Base-by-base conservation (phyloP, 2,797 vertebrate species). In the Siniperca scherzeri region DNA sequence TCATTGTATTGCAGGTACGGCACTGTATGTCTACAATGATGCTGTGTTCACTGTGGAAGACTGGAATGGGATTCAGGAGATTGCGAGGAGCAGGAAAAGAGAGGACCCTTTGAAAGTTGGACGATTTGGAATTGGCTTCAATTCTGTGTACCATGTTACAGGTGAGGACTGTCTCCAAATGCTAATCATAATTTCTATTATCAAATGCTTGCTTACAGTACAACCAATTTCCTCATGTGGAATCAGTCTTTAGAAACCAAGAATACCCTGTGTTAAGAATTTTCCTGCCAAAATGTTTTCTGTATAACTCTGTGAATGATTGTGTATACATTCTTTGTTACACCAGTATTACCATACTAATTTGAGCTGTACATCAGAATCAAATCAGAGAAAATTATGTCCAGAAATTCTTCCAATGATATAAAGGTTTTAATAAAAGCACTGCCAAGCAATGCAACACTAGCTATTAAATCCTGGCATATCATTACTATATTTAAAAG, bases 81-180 rank as follows among this genome's bases (percentile, higher is more conserved):
- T 99, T 83, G 99, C 99, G 19, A 96, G 99, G 78, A 99, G 99
- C 91, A 97, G 98, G 85, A 99, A 99, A 90, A 97, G 98, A 93
- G 99, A 99, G 36, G 99, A 99, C 87, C 99, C 99, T 3, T 90
- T 99, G 87, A 99, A 99, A 96, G 98, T 99, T 82, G 99, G 99
- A 86, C 95, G 99, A 95, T 99, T 99, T 93, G 99, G 99, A 82
- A 99, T 99, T 82, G 99, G 99, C 50, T 99, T 99, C 94, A 99
- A 99, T 93, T 99, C 99, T 78, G 99, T 99, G 74, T 99, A 99
- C 91, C 99, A 99, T 88, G 98, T 99, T 92, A 99, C 99, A 96
- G 99, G 99, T 99, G 85, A 79, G 85, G 27, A 21, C 38, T 50
- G n/a, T 65, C 5, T 30, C 3, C 17, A 73, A 48, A 76, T 55